Base-by-base conservation (phyloP, 1,140 invertebrate genomes). In the Scaptomyza montana region DNA sequence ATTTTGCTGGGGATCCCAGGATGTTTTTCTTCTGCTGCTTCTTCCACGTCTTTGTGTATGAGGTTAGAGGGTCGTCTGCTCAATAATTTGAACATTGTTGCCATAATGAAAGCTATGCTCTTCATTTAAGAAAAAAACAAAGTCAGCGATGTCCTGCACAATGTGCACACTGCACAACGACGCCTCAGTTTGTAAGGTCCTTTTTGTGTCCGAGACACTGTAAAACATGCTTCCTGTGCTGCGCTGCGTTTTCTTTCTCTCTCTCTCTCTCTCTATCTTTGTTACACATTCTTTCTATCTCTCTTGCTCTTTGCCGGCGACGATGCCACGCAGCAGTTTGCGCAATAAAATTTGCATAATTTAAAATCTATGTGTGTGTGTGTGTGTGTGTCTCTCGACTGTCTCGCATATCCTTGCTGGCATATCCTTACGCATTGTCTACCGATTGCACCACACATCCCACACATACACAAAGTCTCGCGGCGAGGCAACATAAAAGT, bases 291-390 rank as follows among this genome's bases (percentile, higher is more conserved):
- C 0, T 39, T 9, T n/a, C 39, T 43, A 43, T 43, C 39, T 43
- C 39, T n/a, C 4, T 43, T 43, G 10, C 39, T 9, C 39, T 49
- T 43, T 66, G 36, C 19, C 49, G 45, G 39, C 70, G 49, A 49
- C 66, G 57, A 82, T 69, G 80, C 71, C 51, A 84, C 77, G 84
- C 84, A 84, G 84, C 74, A 89, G 85, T 90, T 90, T 90, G 87
- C 87, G 87, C 90, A 90, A 90, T 90, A 87, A 90, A 90, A 90
- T 90, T 90, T 90, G 87, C 87, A 90, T 90, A 90, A 90, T 90
- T 90, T 90, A 80, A 80, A 89, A 89, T 86, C 84, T 89, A 71
- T 85, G 61, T 66, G 67, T 57, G 50, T 61, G 64, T 47, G 60
- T 56, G 50, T 64, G 64, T 47, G 65, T 70, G 67, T 77, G 84